Evolutionary conservation across 1,140 invertebrate genomes (phyloP), one percentile per base, ranked within the genome.

Genomic region (Chionoecetes opilio): DNA sequence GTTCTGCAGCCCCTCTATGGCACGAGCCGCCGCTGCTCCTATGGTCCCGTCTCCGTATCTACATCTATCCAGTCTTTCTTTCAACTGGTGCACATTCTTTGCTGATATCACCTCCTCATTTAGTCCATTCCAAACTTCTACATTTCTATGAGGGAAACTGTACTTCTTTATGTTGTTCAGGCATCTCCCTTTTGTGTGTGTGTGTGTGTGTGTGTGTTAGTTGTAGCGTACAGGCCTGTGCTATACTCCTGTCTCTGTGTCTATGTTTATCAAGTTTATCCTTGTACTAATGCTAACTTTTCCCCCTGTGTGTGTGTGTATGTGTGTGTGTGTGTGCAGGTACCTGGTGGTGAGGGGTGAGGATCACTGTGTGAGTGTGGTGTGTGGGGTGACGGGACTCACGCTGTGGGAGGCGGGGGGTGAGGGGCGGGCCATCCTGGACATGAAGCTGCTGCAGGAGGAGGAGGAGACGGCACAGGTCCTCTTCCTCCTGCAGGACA

Each of bases 381-480:
- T 95, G 14, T 95, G 94, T 92, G 84, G 94, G 34, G 94, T 92
- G 38, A 95, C 94, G 17, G 90, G 94, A 3, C 31, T 92, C 17
- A 87, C 85, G 9, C 31, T 92, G 82, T 87, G 84, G 84, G 90
- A 95, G 32, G 46, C 8, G 8, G 32, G 9, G 0, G 75, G 31
- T 31, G 31, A 63, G 21, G 38, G 75, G 2, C 82, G 17, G 17
- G 82, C 94, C 6, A 35, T 95, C 32, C 84, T 87, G 32, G 94
- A 95, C 35, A 82, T 95, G 32, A 35, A 29, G 34, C 82, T 87
- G 82, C 82, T 95, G 3, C 90, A 95, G 46, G 91, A 91, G 6
- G 89, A 92, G 26, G 89, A 92, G 14, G 17, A 87, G 8, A 53
- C 41, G 26, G 35, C 91, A 17, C 94, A 95, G 89, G 63, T 95